These are phyloP conservation scores for Tauraco erythrolophus DNA, from an alignment of 2,113 vertebrate species.

Conservation along the genomic window DNA sequence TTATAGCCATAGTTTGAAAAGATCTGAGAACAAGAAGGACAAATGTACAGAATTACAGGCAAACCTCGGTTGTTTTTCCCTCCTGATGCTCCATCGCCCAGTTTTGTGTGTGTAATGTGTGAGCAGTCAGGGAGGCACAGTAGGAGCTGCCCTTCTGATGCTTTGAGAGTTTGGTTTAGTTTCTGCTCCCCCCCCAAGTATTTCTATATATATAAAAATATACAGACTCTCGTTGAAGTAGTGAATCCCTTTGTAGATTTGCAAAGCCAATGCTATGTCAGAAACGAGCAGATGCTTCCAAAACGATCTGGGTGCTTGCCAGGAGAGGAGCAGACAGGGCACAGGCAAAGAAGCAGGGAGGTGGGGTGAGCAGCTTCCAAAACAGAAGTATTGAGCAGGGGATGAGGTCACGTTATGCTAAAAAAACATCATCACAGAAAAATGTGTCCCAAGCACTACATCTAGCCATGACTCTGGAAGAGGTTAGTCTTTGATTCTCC, in stretches of 20 bases:
- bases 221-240: not conserved
- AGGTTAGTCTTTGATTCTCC: not conserved
- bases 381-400: not conserved
- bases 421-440: not conserved
- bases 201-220: not conserved
- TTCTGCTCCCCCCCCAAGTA: accelerated
- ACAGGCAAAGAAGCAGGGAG: not conserved
- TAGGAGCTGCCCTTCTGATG: not conserved
- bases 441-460: not conserved
- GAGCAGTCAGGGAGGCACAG: accelerated
- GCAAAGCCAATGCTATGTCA: not conserved
- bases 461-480: not conserved
- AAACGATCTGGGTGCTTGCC: not conserved
- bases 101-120: accelerated
- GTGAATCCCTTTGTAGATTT: not conserved
- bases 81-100: not conserved
- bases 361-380: not conserved
- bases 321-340: not conserved
- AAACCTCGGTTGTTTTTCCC: not conserved
- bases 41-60: not conserved
- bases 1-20: not conserved
- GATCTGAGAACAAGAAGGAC: not conserved
- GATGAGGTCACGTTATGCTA: not conserved
- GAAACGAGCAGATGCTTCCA: not conserved
- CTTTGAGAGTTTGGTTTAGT: not conserved